Base-by-base conservation (phyloP, 2,888 invertebrate species). In the Tipula helvola region DNA sequence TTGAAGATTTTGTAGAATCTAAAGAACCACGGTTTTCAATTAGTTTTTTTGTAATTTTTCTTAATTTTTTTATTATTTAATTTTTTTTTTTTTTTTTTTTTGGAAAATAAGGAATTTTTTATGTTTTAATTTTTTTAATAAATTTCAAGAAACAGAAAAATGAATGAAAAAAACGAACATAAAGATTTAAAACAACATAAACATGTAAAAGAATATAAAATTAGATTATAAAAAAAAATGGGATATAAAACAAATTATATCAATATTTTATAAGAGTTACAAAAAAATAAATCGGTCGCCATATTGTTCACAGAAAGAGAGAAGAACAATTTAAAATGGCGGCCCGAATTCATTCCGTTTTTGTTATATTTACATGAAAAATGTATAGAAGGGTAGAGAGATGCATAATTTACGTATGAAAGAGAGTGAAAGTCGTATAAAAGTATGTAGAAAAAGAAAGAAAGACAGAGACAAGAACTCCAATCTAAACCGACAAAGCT, bases 1-100 rank as follows among this genome's bases (percentile, higher is more conserved):
- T 96, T 97, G 97, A 94, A 97, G 97, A 95, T 97, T 97, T 97
- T 97, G 97, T 96, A 97, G 97, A 96, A 97, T 97, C 97, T 97
- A 97, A 71, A 71, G 96, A 97, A 96, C 95, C 91, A 91, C 90
- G 86, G 36, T 57, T 85, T 42, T 36, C n/a, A 86, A 89, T 89
- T 89, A 88, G 89, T 88, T 89, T 88, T 88, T 88, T 87, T 88
- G 86, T 87, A 86, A 86, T 86, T 86, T 87, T 86, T 85, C 28
- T 89, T 89, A 88, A 89, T 88, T 89, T 88, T 88, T 88, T 87
- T 88, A 84, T 87, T 85, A 86, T 86, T 86, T 87, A n/a, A n/a
- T 85, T 42, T 86, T 86, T 28, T 5, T 86, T 8, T 18, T 86
- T 86, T 86, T 44, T 42, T 85, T 16, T 41, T 85, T 16, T 36